A percentile compares a stretch with the other conserved stretches of the same genome.
phyloP scores from a whole-genome alignment of 1,140 invertebrate species.

The Procambarus clarkii region DNA sequence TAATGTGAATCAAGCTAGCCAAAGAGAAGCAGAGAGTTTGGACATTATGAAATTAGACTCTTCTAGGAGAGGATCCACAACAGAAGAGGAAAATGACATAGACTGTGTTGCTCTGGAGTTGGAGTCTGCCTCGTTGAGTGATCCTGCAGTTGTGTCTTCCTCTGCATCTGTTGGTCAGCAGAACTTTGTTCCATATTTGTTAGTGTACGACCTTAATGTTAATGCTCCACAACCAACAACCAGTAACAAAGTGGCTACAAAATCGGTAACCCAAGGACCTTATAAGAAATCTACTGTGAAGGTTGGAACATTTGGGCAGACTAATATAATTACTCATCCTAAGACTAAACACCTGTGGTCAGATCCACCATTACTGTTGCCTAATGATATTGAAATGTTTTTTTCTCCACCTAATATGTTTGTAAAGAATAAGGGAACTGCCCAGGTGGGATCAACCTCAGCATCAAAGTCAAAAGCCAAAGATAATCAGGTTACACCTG shows the following conservation, averaged over 20 bases:
- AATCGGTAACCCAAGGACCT: conserved; percentile 49
- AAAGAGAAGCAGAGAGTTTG: conserved; percentile 75
- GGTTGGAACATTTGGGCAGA: conserved; percentile 51
- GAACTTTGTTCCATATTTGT: conserved; percentile 68
- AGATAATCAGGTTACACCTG: conserved; percentile 43
- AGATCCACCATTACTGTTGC: conserved; percentile 26
- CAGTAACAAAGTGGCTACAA: conserved; percentile 50
- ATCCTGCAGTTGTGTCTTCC: conserved; percentile 29
- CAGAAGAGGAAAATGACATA: conserved; percentile 42
- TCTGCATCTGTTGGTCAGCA: conserved; percentile 46
- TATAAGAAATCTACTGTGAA: conserved; percentile 67
- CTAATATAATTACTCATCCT: conserved; percentile 37
- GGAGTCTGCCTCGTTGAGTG: conserved; percentile 43
- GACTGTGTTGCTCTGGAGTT: conserved; percentile 37
- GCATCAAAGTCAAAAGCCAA: conserved; percentile 55
- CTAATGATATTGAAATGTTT: conserved; percentile 55
- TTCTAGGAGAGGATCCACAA: conserved; percentile 38
- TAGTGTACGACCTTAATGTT: conserved; percentile 62
- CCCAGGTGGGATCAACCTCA: conserved; percentile 38
- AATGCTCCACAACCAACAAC: conserved; percentile 24
- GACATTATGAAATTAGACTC: conserved; percentile 77
- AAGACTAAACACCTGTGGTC: conserved; percentile 57
- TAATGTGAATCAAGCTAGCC: conserved; percentile 80
- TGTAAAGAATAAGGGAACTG: conserved; percentile 51
- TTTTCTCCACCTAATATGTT: conserved; percentile 60